Conservation (phyloP, 2,888 invertebrate species). For the Lasioglossum figueresi region DNA sequence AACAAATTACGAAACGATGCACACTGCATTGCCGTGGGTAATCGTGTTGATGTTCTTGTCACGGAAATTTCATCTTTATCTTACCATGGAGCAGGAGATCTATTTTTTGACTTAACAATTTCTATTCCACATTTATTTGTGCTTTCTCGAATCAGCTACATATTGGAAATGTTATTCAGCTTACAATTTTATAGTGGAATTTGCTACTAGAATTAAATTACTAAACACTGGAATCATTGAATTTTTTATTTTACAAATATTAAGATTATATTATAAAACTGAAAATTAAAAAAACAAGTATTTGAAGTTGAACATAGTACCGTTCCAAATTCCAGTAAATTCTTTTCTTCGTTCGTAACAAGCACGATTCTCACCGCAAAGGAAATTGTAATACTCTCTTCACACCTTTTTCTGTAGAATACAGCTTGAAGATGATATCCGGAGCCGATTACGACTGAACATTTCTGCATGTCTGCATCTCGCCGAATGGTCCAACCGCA, state of each 20-base stretch:
- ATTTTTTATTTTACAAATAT: background rate
- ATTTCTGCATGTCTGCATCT: constrained; percentile 55
- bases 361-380: background rate
- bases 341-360: background rate
- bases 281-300: too few species aligned
- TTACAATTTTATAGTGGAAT: background rate
- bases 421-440: background rate
- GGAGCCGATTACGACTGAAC: constrained; percentile 59
- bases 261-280: background rate
- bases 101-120: background rate
- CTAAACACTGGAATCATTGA: background rate
- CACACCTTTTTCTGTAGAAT: background rate
- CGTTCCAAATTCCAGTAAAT: background rate
- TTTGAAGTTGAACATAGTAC: background rate
- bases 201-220: background rate
- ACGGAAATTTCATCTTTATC: background rate
- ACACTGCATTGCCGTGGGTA: background rate
- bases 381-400: background rate
- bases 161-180: background rate
- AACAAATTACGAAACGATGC: constrained; percentile 36
- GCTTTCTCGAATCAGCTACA: background rate
- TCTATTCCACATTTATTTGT: background rate
- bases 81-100: background rate
- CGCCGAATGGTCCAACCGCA: constrained; percentile 58
- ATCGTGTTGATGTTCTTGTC: background rate